These are phyloP conservation scores for Mellilla xanthometata DNA, from an alignment of 2,888 invertebrate genomes.

Conservation along the genomic window DNA sequence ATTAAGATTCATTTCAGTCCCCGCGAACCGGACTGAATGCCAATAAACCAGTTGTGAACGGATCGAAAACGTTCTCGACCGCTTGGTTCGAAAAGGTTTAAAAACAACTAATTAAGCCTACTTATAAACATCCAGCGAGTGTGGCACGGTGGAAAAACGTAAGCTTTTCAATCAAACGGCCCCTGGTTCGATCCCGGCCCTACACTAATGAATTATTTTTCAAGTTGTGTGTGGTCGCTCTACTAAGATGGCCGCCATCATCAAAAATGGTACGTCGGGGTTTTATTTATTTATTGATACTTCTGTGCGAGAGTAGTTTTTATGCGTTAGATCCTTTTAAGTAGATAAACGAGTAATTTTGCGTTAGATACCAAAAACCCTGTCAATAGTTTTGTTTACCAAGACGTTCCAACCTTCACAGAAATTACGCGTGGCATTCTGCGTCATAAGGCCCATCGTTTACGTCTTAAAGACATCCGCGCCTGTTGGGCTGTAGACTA, in stretches of 20 bases:
- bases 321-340: no score
- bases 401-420: slow-evolving; percentile 22
- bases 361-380: slow-evolving; percentile 10
- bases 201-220: no score
- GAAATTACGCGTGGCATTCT: slow-evolving; percentile 16
- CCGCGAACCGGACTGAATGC: slow-evolving; percentile 50
- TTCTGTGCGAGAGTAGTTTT: no score
- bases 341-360: no score
- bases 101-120: slow-evolving; percentile 48
- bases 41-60: slow-evolving; percentile 54
- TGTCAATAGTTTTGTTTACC: slow-evolving; percentile 15
- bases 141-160: slow-evolving; percentile 28
- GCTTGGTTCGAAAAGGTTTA: slow-evolving; percentile 50
- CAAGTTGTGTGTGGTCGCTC: no score
- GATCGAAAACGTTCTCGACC: slow-evolving; percentile 34
- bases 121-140: no score
- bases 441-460: slow-evolving; percentile 9
- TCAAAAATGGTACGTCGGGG: no score
- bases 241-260: no score
- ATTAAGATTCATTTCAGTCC: slow-evolving; percentile 59
- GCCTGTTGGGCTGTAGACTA: not conserved
- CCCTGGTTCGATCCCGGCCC: no score
- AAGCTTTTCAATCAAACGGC: slow-evolving; percentile 11
- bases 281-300: no score
- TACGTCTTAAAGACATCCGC: no score